These are phyloP conservation scores for Octodon degus DNA, from an alignment of 2,113 vertebrate species.

Conservation along the genomic window DNA sequence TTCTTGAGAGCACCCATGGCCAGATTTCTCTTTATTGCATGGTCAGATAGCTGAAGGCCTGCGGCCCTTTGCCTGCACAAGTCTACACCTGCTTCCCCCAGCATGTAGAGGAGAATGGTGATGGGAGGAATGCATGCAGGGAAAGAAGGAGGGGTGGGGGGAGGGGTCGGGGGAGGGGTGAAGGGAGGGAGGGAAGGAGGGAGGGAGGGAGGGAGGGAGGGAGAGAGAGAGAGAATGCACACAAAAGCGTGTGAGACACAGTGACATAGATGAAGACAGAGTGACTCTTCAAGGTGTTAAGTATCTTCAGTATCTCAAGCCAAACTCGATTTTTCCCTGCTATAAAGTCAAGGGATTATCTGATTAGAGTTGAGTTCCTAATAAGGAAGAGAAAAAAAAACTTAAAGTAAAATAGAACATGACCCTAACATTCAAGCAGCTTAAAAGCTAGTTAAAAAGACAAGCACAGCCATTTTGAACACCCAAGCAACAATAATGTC, in stretches of 20 bases:
- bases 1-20: background rate
- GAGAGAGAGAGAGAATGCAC: background rate
- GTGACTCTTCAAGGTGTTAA: background rate
- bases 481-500: background rate
- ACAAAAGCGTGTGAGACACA: background rate
- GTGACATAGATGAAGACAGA: background rate
- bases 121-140: background rate
- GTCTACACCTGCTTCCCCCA: background rate
- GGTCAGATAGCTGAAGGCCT: background rate
- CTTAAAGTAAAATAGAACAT: conserved; percentile 7
- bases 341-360: conserved; percentile 15
- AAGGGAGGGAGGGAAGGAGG: too few relatives aligned
- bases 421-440: background rate
- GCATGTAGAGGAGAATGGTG: background rate
- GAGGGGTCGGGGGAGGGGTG: background rate
- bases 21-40: background rate
- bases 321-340: background rate
- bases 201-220: too few relatives aligned
- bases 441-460: background rate
- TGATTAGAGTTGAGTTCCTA: background rate
- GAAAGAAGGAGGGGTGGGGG: background rate
- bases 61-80: background rate
- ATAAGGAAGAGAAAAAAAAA: background rate
- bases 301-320: background rate
- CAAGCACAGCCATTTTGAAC: background rate